These are phyloP conservation scores for Pristionchus pacificus DNA, from an alignment of 1,140 invertebrate species.

Conservation along the genomic window DNA sequence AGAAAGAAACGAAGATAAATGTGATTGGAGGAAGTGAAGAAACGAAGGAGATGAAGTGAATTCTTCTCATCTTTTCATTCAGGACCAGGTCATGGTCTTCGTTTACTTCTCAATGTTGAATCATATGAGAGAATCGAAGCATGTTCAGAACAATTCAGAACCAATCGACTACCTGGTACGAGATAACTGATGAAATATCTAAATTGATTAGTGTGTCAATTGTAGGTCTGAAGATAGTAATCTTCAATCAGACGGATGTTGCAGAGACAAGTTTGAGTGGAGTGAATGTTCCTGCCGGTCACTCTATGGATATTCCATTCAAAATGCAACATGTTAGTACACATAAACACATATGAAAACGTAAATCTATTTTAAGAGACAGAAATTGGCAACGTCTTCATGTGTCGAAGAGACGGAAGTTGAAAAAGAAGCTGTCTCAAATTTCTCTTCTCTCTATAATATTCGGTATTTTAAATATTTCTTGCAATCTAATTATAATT, in stretches of 20 bases:
- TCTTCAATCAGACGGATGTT: conserved; percentile 57
- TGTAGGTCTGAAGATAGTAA: conserved; percentile 45
- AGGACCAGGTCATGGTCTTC: conserved; percentile 44
- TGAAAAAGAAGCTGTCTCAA: conserved; percentile 31
- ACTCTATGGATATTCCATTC: conserved; percentile 57
- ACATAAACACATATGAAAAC: conserved; percentile 14
- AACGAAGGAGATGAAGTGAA: too few species aligned
- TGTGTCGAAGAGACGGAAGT: conserved; percentile 49
- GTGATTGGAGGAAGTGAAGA: too few species aligned
- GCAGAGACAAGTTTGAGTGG: conserved; percentile 46
- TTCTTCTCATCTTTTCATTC: conserved; percentile 27
- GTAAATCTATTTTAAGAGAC: conserved; percentile 37
- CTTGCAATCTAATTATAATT: too few species aligned
- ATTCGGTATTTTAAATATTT: too few species aligned
- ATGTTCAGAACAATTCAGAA: conserved; percentile 46
- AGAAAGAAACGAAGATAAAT: too few species aligned
- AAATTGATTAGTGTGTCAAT: neutral
- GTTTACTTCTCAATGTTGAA: conserved; percentile 53
- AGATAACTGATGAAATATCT: neutral
- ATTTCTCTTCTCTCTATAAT: conserved; percentile 43
- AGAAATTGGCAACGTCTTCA: conserved; percentile 50
- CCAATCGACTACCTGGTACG: conserved; percentile 44
- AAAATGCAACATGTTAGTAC: conserved; percentile 50
- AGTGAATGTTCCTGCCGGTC: conserved; percentile 55
- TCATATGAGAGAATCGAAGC: conserved; percentile 54